These are phyloP conservation scores for Lottia scabra DNA, from an alignment of 2,888 invertebrate genomes.

Conservation along the genomic window DNA sequence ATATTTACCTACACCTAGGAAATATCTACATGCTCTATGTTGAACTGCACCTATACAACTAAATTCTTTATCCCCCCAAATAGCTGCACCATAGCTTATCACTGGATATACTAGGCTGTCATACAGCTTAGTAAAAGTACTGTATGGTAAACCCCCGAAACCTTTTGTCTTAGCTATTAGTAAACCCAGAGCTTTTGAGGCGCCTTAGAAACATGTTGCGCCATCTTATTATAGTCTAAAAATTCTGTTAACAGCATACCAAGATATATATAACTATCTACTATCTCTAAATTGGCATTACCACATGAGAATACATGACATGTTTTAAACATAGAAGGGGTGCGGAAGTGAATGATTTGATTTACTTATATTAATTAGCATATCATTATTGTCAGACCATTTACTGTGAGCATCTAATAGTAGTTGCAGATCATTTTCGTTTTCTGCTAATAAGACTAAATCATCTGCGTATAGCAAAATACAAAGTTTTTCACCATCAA, in stretches of 20 bases:
- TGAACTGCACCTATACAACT: conserved; percentile 9
- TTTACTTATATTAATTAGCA: conserved; percentile 29
- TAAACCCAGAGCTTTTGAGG: too few species aligned
- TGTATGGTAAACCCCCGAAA: conserved; percentile 13
- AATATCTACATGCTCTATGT: too few species aligned
- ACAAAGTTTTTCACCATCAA: conserved; percentile 23
- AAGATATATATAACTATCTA: conserved; percentile 27
- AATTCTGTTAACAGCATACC: conserved; percentile 14
- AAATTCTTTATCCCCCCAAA: conserved; percentile 1
- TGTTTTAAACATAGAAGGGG: conserved; percentile 1
- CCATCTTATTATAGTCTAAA: too few species aligned
- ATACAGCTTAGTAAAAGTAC: conserved; percentile 5
- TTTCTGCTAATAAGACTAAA: conserved; percentile 26
- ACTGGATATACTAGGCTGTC: neutral
- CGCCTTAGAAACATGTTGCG: too few species aligned
- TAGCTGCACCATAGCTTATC: too few species aligned
- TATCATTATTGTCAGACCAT: conserved; percentile 29
- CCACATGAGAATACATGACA: conserved; percentile 25
- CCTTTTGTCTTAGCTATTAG: too few species aligned
- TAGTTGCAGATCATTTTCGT: conserved; percentile 24
- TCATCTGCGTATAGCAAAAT: conserved; percentile 32
- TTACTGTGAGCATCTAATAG: conserved; percentile 20
- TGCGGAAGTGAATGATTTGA: conserved; percentile 33
- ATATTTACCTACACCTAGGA: too few species aligned
- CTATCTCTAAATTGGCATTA: neutral